phyloP scores from a whole-genome alignment of 2,797 vertebrate genomes.

The Mionectes olivaceus region DNA sequence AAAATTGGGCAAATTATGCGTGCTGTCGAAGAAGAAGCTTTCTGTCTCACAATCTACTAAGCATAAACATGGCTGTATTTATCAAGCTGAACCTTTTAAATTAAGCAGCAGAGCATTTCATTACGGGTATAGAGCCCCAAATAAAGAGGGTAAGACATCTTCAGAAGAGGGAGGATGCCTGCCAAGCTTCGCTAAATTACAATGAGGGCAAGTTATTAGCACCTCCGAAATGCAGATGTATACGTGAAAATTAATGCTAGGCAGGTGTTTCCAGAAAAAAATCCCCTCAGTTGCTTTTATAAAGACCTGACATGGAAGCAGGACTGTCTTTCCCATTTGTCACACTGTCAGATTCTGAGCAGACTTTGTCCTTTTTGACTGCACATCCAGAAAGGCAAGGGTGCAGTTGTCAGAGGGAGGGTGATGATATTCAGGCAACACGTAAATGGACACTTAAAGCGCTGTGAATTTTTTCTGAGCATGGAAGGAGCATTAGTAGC shows the following conservation, averaged over 20 bases:
- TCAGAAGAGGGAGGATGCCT: not conserved
- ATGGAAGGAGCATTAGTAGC: not conserved
- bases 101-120: not conserved
- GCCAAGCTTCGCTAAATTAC: not conserved
- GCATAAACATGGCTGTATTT: not conserved
- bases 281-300: not conserved
- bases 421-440: fast-evolving
- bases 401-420: not conserved
- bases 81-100: not conserved
- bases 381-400: not conserved
- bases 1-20: conserved; percentile 3
- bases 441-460: no score
- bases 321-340: not conserved
- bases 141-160: not conserved
- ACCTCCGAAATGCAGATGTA: not conserved
- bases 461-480: not conserved
- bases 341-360: not conserved
- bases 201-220: conserved; percentile 11
- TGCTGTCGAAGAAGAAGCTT: not conserved
- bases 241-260: not conserved
- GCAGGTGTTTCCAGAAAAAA: conserved; percentile 10
- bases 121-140: not conserved
- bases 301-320: not conserved
- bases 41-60: not conserved
- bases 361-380: not conserved